Conservation (phyloP, 2,888 invertebrate genomes). For the Pristionchus fissidentatus region DNA sequence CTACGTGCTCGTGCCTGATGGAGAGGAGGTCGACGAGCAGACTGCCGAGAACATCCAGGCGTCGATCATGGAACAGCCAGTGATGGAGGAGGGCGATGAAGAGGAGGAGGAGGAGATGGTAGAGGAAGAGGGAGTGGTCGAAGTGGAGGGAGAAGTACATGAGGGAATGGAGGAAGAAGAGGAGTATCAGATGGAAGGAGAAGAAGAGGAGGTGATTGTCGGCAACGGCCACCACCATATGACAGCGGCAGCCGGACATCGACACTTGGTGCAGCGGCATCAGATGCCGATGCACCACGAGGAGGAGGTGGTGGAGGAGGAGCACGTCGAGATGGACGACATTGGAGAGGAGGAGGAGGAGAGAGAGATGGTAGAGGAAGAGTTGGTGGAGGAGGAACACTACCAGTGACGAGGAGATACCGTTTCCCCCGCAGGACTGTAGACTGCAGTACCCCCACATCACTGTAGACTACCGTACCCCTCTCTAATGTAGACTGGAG, state of each 20-base stretch:
- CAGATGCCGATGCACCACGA: neutral
- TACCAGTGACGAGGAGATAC: too few relatives aligned
- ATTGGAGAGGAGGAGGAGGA: conserved; percentile 47
- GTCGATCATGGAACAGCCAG: neutral
- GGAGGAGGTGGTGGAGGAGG: conserved; percentile 38
- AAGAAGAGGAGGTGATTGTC: neutral
- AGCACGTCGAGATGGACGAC: conserved; percentile 36
- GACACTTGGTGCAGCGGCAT: too few relatives aligned
- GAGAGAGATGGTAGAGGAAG: neutral
- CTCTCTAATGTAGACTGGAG: too few relatives aligned
- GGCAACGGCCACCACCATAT: neutral
- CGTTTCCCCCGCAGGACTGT: too few relatives aligned
- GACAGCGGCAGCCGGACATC: neutral
- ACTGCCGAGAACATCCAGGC: conserved; percentile 38
- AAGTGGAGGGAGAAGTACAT: conserved; percentile 25
- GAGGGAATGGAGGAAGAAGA: conserved; percentile 44
- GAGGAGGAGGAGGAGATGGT: neutral
- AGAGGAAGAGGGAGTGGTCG: neutral
- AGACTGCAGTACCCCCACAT: too few relatives aligned
- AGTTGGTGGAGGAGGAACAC: neutral
- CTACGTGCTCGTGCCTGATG: conserved; percentile 59
- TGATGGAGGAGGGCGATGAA: neutral
- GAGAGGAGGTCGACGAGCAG: conserved; percentile 56
- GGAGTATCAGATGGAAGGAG: conserved; percentile 47
- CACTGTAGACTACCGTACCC: too few relatives aligned